Base-by-base conservation (phyloP, 2,113 vertebrate genomes). In the Sinocyclocheilus rhinocerous region DNA sequence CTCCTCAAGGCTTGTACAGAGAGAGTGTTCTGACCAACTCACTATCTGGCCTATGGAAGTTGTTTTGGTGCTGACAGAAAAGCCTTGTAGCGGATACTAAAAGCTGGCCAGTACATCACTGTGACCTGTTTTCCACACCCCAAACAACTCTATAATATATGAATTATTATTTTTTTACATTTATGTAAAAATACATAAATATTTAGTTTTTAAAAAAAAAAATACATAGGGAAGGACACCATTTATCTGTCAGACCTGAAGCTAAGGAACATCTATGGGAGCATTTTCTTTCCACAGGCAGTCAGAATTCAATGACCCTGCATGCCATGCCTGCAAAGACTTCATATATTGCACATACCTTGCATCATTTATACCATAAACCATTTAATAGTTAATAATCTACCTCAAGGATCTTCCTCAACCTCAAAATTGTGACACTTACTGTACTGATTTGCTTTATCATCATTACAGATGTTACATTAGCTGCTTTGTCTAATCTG, bases 61-160 rank as follows among this genome's bases (percentile, higher is more conserved):
- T 9, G 13, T 76, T 26, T 50, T 50, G 45, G 22, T 16, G 42
- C 42, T 16, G 73, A 76, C 2, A 24, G 42, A 12, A 50, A 24
- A 15, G 73, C 42, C 73, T 50, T 76, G 42, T 16, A 50, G 24
- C 13, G 1, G 20, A 76, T 76, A 26, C 18, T 42, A 15, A n/a
- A 73, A 12, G 26, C n/a, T 76, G 12, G 6, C n/a, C n/a, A 48
- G 73, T 76, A 24, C 45, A 76, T 76, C 73, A 76, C 73, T 73
- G 18, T 20, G 20, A 16, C 36, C 33, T 6, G 33, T 18, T 16
- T 42, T 75, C 72, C 39, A 20, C 33, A n/a, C n/a, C n/a, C n/a
- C n/a, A n/a, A n/a, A n/a, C n/a, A n/a, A n/a, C n/a, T n/a, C n/a
- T n/a, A n/a, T n/a, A n/a, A n/a, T n/a, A n/a, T n/a, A n/a, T n/a